Conservation (phyloP, 1,140 invertebrate genomes). For the Linepithema humile region DNA sequence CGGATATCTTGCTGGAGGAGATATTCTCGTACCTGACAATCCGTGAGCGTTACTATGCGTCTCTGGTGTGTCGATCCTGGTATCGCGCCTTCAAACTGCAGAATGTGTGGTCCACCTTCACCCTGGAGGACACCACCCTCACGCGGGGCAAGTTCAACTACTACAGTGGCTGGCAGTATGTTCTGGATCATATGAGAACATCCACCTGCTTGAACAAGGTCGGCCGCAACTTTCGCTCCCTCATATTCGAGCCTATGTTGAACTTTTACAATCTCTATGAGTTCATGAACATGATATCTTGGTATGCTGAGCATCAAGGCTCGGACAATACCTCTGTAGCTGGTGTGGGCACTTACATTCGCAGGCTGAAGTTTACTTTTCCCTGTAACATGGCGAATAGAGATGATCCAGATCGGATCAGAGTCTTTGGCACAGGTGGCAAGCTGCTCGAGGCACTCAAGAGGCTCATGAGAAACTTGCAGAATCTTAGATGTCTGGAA, state of each 20-base stretch:
- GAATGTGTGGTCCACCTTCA: conserved; percentile 90
- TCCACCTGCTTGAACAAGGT: conserved; percentile 90
- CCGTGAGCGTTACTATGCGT: conserved; percentile 90
- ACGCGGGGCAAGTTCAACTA: conserved; percentile 92
- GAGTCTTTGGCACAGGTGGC: conserved; percentile 91
- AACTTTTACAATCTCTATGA: conserved; percentile 94
- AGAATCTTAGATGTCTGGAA: conserved; percentile 87
- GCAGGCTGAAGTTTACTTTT: conserved; percentile 90
- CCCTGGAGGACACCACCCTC: conserved; percentile 89
- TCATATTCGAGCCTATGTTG: conserved; percentile 90
- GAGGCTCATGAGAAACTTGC: conserved; percentile 89
- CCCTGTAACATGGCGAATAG: conserved; percentile 89
- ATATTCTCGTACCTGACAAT: conserved; percentile 90
- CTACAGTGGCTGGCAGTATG: conserved; percentile 93
- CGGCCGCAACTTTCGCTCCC: conserved; percentile 87
- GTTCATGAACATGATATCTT: conserved; percentile 92
- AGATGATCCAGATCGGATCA: conserved; percentile 86
- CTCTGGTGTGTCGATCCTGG: conserved; percentile 90
- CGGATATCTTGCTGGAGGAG: conserved; percentile 91
- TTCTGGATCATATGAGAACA: conserved; percentile 90
- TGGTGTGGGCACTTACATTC: conserved; percentile 86
- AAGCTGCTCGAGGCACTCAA: conserved; percentile 89
- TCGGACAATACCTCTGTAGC: conserved; percentile 75
- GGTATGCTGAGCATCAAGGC: conserved; percentile 86
- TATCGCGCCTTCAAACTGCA: conserved; percentile 90